phyloP scores from a whole-genome alignment of 2,888 invertebrate genomes.

The Spicauda simplicius region DNA sequence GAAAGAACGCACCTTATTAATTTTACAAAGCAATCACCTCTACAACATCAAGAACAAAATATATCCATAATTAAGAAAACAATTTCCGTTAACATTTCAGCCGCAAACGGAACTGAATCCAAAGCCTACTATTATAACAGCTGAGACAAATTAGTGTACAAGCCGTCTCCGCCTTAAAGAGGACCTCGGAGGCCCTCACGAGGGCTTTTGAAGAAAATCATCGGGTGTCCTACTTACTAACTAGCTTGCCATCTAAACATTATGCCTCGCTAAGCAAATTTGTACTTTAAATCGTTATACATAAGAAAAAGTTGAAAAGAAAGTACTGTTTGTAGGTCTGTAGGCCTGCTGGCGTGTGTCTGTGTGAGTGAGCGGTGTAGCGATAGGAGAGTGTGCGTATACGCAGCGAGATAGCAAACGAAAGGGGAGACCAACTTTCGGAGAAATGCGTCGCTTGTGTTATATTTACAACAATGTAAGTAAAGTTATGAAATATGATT shows the following conservation, averaged over 20 bases:
- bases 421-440: slow-evolving; percentile 63
- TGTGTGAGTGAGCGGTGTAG: slow-evolving; percentile 59
- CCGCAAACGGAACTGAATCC: slow-evolving; percentile 17
- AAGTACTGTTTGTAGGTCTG: slow-evolving; percentile 79
- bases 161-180: slow-evolving; percentile 31
- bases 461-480: background rate
- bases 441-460: slow-evolving; percentile 74
- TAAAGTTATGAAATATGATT: too few relatives aligned
- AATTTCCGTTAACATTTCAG: slow-evolving; percentile 15
- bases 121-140: slow-evolving; percentile 17
- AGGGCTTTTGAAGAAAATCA: slow-evolving; percentile 76
- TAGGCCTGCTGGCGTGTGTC: slow-evolving; percentile 66
- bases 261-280: slow-evolving; percentile 45
- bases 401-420: slow-evolving; percentile 78
- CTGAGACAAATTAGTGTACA: slow-evolving; percentile 31
- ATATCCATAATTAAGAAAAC: background rate
- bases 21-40: background rate
- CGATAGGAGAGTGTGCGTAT: slow-evolving; percentile 64
- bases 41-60: background rate
- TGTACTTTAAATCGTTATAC: slow-evolving; percentile 48
- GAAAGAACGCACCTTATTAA: too few relatives aligned
- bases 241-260: slow-evolving; percentile 53
- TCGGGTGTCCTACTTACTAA: slow-evolving; percentile 72
- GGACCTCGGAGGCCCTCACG: slow-evolving; percentile 56
- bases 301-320: slow-evolving; percentile 50